A percentile compares a stretch with the other conserved stretches of the same genome.
phyloP scores from a whole-genome alignment of 1,140 invertebrate genomes.

The Penaeus vannamei region DNA sequence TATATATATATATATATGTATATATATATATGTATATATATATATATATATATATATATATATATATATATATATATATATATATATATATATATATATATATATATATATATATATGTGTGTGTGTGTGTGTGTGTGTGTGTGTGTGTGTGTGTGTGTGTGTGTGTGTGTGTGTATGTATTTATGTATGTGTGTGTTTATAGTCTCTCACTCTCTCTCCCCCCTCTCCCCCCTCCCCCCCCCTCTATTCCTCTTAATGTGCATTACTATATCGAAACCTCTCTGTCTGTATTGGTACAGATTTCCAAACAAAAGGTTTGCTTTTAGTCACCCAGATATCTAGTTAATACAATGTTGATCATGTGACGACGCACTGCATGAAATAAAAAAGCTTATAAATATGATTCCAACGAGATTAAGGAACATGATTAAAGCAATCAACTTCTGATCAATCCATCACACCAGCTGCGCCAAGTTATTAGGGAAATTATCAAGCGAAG shows the following conservation, averaged over 20 bases:
- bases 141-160: background rate
- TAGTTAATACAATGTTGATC: no score
- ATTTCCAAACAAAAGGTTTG: background rate
- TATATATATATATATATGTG: background rate
- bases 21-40: background rate
- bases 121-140: background rate
- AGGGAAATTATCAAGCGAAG: no score
- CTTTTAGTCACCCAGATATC: no score
- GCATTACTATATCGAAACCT: background rate
- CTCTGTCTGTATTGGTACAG: background rate
- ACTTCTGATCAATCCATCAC: no score
- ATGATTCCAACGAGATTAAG: no score
- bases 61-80: background rate
- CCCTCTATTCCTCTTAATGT: background rate
- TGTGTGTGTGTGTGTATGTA: background rate
- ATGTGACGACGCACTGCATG: no score
- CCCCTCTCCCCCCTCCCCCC: slow-evolving; percentile 14
- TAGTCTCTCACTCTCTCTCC: slow-evolving; percentile 30
- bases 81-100: background rate
- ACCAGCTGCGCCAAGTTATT: no score
- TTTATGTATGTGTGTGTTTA: background rate
- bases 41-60: background rate
- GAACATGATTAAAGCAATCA: no score
- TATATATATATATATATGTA: background rate
- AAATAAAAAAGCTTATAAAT: no score